Conservation (phyloP, 2,888 invertebrate species). For the Drosophila paucipuncta region DNA sequence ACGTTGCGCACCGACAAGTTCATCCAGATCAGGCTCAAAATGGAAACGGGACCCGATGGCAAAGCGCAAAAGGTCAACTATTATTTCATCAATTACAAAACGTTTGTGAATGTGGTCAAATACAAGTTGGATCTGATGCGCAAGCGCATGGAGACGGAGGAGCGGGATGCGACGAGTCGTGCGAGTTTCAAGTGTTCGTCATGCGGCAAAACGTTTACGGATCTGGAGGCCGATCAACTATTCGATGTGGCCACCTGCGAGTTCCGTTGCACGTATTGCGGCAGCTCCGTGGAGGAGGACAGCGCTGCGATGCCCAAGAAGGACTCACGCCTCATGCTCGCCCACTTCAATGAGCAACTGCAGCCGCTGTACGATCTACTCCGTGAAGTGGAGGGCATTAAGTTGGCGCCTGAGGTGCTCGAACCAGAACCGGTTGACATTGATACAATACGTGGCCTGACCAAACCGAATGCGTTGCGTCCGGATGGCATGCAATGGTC, state of each 20-base stretch:
- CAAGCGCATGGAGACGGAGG: conserved; percentile 97
- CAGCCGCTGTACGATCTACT: conserved; percentile 96
- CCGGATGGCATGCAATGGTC: conserved; percentile 92
- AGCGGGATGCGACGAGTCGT: conserved; percentile 96
- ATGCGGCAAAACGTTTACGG: conserved; percentile 97
- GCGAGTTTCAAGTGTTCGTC: conserved; percentile 97
- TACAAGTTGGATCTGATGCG: conserved; percentile 98
- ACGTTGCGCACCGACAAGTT: conserved; percentile 96
- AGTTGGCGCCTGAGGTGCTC: conserved; percentile 95
- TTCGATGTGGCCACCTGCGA: conserved; percentile 94
- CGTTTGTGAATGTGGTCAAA: conserved; percentile 98
- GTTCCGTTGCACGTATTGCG: conserved; percentile 96
- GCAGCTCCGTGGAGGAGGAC: conserved; percentile 96
- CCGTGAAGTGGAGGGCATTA: conserved; percentile 96
- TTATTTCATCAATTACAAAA: conserved; percentile 98
- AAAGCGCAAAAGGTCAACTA: conserved; percentile 98
- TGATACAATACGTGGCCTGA: conserved; percentile 90
- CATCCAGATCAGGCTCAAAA: conserved; percentile 95
- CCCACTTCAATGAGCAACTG: conserved; percentile 93
- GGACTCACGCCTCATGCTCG: conserved; percentile 94
- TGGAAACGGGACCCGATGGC: conserved; percentile 97
- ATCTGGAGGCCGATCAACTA: conserved; percentile 96
- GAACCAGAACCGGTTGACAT: conserved; percentile 98
- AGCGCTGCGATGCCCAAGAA: conserved; percentile 96
- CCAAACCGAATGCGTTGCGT: conserved; percentile 84